These are phyloP conservation scores for Rugalucina vietnamica DNA, from an alignment of 2,888 invertebrate genomes.

Conservation along the genomic window DNA sequence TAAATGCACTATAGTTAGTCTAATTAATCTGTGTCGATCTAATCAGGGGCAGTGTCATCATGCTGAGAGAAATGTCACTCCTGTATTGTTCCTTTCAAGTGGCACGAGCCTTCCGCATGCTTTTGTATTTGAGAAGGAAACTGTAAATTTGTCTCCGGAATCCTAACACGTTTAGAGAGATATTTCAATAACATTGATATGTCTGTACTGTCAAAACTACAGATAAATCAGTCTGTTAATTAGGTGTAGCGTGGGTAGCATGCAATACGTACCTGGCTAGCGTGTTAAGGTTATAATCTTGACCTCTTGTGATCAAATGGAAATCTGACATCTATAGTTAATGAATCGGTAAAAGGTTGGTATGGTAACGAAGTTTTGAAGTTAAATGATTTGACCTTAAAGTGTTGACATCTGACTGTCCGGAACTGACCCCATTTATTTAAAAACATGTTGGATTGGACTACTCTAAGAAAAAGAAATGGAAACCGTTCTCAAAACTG, in stretches of 20 bases:
- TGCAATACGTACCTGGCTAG: neutral
- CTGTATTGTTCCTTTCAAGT: neutral
- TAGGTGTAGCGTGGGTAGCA: neutral
- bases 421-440: too few relatives aligned
- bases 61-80: neutral
- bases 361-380: neutral
- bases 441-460: too few relatives aligned
- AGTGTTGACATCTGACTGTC: neutral
- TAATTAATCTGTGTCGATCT: neutral
- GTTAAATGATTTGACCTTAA: neutral
- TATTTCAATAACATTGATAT: neutral
- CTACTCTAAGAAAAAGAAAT: too few relatives aligned
- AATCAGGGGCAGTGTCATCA: neutral
- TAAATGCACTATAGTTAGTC: too few relatives aligned
- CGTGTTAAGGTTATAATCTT: neutral
- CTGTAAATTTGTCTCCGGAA: neutral
- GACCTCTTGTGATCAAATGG: neutral
- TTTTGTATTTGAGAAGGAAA: neutral
- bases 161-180: neutral
- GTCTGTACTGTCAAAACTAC: neutral
- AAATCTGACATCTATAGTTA: neutral
- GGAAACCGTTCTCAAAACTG: too few relatives aligned
- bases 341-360: neutral
- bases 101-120: neutral
- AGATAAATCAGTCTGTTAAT: neutral